Evolutionary conservation across 2,888 invertebrate genomes (phyloP), one percentile per base, ranked within the genome.

Genomic region (Eudasyphora cyanicolor): DNA sequence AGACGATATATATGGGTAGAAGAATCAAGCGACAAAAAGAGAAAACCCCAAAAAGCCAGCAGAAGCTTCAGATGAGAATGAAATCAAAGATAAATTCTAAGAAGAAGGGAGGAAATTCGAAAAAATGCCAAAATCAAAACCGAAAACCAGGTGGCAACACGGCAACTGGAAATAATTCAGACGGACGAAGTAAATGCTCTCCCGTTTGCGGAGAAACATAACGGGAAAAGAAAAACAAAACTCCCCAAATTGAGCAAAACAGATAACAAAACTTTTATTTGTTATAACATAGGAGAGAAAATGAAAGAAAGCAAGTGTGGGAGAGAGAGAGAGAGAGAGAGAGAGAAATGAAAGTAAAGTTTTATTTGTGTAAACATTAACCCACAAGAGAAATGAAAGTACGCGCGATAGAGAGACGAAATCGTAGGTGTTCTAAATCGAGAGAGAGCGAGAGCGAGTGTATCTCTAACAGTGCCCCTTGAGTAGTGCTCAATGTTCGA

Each of bases 111-210:
- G 14, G 32, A 70, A 54, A 32, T n/a, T 62, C 35, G 73, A 69
- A 51, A 51, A n/a, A 77, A 24, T 24, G 29, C 49, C 27, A 42
- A 19, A 35, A 51, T n/a, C 27, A 24, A 1, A 8, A 54, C 38
- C 64, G 29, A 10, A n/a, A 76, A 42, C 82, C 84, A 86, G 85
- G 86, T 85, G 88, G 86, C 82, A 87, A 86, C 88, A 76, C 81
- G 79, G 79, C 64, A 70, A 84, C 70, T 85, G 82, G 84, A 82
- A 81, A 82, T 78, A 84, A 78, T 84, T 82, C 57, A n/a, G n/a
- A n/a, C n/a, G n/a, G n/a, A n/a, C 14, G 64, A 45, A 67, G 73
- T 51, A 45, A 42, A 78, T 77, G 35, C 51, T 71, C 21, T 45
- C 14, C 0, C 17, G 21, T 7, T 21, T 24, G 24, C 42, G 17